Base-by-base conservation (phyloP, 2,888 invertebrate species). In the Iphiclides podalirius region DNA sequence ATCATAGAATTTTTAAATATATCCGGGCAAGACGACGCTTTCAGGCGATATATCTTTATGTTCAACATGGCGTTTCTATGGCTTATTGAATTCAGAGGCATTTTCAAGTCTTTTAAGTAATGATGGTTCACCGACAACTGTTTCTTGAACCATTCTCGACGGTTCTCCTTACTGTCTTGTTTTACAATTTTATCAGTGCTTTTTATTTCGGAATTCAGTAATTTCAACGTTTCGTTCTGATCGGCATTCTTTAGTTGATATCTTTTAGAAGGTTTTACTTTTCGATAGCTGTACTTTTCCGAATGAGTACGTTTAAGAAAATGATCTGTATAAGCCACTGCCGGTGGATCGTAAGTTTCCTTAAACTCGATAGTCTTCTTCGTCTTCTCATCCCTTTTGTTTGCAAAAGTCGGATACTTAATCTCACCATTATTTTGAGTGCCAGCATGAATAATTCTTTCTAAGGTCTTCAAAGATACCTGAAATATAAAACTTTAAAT, bases 11-110 rank as follows among this genome's bases (percentile, higher is more conserved):
- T 95, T 62, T 94, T 91, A 70, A 93, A 96, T 64, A 98, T 96
- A 79, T 98, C 94, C 0, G 98, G 98, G 74, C 97, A 97, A 36
- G 97, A 97, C 1, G 95, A 96, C 0, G 97, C 96, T 54, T 94
- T 91, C 52, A 96, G 79, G 46, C 93, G 91, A 75, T 96, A 96
- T 56, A 94, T 92, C 64, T 94, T 93, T 48, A 94, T 93, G 72
- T 95, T 96, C 48, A 96, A 79, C 88, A 96, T 94, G 3, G 96
- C 96, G 35, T 95, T 95, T 38, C 96, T 92, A 75, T 96, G 96
- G 75, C 96, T 94, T 57, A 96, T 93, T 0, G 95, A 95, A 68
- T 94, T 95, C 56, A 95, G 89, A 60, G 95, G 95, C 68, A 94
- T 90, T 62, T 92, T 90, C 48, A 94, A 88, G 63, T 94, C 92